These are phyloP conservation scores for Monopterus albus DNA, from an alignment of 2,113 vertebrate genomes.

Conservation along the genomic window DNA sequence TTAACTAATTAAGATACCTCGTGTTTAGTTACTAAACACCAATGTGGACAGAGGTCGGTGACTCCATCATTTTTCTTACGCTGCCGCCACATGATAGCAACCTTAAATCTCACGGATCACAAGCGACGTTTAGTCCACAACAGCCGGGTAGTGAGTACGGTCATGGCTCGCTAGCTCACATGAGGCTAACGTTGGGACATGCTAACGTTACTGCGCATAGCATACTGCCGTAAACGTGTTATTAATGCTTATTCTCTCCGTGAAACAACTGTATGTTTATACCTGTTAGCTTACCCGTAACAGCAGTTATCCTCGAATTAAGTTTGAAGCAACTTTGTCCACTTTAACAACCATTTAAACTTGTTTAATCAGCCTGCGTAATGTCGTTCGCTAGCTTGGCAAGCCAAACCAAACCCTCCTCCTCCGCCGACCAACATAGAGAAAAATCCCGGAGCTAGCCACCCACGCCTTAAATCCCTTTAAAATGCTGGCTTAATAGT, in stretches of 20 bases:
- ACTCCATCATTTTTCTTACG: accelerated
- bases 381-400: constrained; percentile 63
- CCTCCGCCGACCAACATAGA: constrained; percentile 56
- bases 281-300: accelerated
- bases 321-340: constrained; percentile 67
- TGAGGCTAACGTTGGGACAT: constrained; percentile 47
- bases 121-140: constrained; percentile 13
- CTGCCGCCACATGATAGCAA: background rate
- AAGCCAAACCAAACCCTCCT: constrained; percentile 67
- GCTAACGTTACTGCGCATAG: constrained; percentile 58
- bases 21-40: background rate
- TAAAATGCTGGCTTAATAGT: constrained; percentile 43
- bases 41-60: accelerated
- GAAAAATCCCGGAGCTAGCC: constrained; percentile 60
- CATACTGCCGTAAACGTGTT: constrained; percentile 16
- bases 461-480: constrained; percentile 72
- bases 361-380: constrained; percentile 66
- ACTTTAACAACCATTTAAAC: constrained; percentile 67
- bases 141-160: background rate
- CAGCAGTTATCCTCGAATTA: accelerated
- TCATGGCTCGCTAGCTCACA: constrained; percentile 45
- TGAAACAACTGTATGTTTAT: background rate
- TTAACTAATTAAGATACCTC: background rate
- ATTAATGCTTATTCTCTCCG: background rate
- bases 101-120: background rate